Percentiles rank a stretch among this genome's conserved stretches.
Conservation (phyloP, 2,113 vertebrate genomes). For the Narcine bancroftii region DNA sequence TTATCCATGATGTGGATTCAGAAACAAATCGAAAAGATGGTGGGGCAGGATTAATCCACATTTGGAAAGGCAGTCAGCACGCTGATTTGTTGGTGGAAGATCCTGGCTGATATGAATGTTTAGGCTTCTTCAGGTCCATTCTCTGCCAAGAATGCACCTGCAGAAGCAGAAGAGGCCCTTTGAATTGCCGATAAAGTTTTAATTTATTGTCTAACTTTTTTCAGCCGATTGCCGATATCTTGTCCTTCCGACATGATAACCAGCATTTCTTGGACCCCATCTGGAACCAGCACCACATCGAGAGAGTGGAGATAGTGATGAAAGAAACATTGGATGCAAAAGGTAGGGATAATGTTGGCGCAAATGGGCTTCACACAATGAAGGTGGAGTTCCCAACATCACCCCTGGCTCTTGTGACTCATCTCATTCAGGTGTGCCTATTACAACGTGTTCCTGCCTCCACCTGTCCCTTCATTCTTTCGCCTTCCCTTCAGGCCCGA, state of each 20-base stretch:
- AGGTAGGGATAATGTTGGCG: conserved; percentile 57
- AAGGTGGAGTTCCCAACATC: background rate
- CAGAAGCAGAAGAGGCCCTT: no score
- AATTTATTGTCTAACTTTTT: background rate
- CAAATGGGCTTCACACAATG: background rate
- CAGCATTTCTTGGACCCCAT: conserved; percentile 67
- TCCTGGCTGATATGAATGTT: no score
- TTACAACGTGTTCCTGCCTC: no score
- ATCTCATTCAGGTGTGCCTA: no score
- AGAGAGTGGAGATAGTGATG: conserved; percentile 84
- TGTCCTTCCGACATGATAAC: conserved; percentile 81
- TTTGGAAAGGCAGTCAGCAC: no score
- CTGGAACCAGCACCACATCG: conserved; percentile 82
- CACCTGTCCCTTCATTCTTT: no score
- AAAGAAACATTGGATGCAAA: conserved; percentile 84
- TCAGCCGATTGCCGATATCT: conserved; percentile 85
- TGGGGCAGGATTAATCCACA: no score
- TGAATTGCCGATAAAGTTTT: no score
- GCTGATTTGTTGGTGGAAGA: no score
- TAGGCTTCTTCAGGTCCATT: no score
- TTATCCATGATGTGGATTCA: background rate
- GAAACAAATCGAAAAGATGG: background rate
- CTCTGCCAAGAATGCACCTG: no score
- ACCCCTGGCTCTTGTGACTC: background rate
- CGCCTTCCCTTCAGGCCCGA: no score